Evolutionary conservation across 2,888 invertebrate species (phyloP), one percentile per base, ranked within the genome.

Genomic region (Stomorhina lunata): DNA sequence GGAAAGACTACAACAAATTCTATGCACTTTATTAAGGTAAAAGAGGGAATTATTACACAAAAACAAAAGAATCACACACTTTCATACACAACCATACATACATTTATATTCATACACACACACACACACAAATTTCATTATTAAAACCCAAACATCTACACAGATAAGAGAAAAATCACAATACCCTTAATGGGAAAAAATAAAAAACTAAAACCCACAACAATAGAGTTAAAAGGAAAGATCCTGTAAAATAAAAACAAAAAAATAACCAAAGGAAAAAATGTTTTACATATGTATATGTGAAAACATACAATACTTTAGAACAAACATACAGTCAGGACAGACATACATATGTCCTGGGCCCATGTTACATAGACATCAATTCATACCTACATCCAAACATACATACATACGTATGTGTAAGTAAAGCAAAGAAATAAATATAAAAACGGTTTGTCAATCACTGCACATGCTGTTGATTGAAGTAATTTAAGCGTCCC

Each of bases 401-500:
- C n/a, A n/a, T n/a, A n/a, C n/a, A n/a, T n/a, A n/a, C n/a, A n/a
- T n/a, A n/a, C n/a, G 40, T 10, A 22, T 6, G 25, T 22, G 29
- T 20, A 20, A 55, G 9, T 34, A 7, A 59, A 27, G 17, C 22
- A 45, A 63, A 45, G 27, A 57, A 32, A 59, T 3, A 63, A 37
- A 50, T 43, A 66, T 72, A 61, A 80, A 79, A 80, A 65, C 80
- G 63, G 81, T 80, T 84, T 84, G 77, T 63, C 72, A 84, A 69
- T 69, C 82, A 57, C 84, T 77, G 84, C 50, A 82, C 34, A 73
- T 83, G n/a, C n/a, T 85, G 82, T 84, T 81, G 84, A 82, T 81
- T 85, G 84, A 83, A 86, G 85, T 84, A 86, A 84, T 85, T 84
- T 81, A 85, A 84, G 84, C 84, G 81, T 85, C 77, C 78, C 86